A percentile compares a stretch with the other conserved stretches of the same genome.
Conservation (phyloP, 2,113 vertebrate genomes). For the Falco punctatus region DNA sequence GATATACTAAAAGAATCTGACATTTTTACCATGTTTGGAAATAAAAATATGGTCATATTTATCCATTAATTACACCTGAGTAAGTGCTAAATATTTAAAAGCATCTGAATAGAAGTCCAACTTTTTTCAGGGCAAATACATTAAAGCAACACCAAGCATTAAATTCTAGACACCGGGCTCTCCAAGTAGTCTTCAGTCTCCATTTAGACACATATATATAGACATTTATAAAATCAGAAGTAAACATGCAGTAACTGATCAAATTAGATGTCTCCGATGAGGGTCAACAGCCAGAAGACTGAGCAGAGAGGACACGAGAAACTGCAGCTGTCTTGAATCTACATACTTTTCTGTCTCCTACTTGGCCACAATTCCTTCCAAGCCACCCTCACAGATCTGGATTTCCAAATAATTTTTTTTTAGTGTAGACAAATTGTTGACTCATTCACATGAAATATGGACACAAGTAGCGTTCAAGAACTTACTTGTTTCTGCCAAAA, state of each 20-base stretch:
- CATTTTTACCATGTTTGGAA: background rate
- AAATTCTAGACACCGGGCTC: background rate
- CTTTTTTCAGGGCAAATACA: background rate
- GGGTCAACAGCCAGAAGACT: background rate
- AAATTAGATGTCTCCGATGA: background rate
- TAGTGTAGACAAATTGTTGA: background rate
- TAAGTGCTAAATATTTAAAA: background rate
- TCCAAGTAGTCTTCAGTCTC: background rate
- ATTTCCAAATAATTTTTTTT: background rate
- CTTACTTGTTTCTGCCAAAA: background rate
- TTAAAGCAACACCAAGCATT: background rate
- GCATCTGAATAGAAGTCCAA: background rate
- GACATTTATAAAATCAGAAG: background rate
- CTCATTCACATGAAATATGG: background rate
- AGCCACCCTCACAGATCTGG: background rate
- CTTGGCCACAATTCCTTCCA: background rate
- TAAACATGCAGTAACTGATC: rapidly evolving
- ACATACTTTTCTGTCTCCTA: background rate
- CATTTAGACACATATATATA: background rate
- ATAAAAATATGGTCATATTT: background rate
- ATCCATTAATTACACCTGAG: background rate
- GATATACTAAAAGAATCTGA: background rate
- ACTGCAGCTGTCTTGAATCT: background rate
- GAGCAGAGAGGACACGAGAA: background rate
- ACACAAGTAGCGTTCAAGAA: background rate